Evolutionary conservation across 2,797 vertebrate species (phyloP).

Genomic region (Coranthus polyacanthus): DNA sequence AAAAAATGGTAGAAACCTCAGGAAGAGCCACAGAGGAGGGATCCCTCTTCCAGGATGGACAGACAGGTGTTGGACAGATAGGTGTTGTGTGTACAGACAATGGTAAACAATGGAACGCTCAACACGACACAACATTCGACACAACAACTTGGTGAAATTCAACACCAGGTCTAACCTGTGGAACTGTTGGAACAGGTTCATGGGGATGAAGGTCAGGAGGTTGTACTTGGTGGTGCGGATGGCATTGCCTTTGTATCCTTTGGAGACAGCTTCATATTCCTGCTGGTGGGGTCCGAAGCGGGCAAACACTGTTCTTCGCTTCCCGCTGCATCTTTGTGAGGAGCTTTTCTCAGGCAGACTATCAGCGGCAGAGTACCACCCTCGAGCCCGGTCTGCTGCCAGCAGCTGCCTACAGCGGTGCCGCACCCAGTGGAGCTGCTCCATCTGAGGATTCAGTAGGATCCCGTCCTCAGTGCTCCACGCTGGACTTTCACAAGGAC

Average conservation of each 20-base stretch:
- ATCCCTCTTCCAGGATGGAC: too few species aligned
- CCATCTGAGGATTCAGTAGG: constrained; percentile 86
- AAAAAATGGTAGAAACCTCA: too few species aligned
- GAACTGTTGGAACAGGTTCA: constrained; percentile 97
- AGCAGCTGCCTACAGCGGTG: constrained; percentile 83
- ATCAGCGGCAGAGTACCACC: constrained; percentile 71
- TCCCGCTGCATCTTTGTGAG: constrained; percentile 66
- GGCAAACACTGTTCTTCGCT: constrained; percentile 87
- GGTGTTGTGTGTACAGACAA: too few species aligned
- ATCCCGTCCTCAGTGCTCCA: constrained; percentile 21
- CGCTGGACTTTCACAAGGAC: constrained; percentile 26
- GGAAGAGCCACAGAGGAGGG: too few species aligned
- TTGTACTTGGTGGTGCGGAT: constrained; percentile 96
- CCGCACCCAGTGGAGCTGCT: constrained; percentile 84
- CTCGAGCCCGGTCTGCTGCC: constrained; percentile 54
- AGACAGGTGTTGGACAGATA: too few species aligned
- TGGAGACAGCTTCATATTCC: constrained; percentile 85
- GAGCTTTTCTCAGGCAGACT: constrained; percentile 54
- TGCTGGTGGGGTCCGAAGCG: constrained; percentile 83
- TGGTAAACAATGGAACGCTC: too few species aligned
- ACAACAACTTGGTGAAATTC: background rate
- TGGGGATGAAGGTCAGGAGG: constrained; percentile 92
- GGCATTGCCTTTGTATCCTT: constrained; percentile 87
- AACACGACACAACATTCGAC: too few species aligned
- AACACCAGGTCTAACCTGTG: constrained; percentile 86